Conservation (phyloP, 2,888 invertebrate species). For the Sisyra nigra region DNA sequence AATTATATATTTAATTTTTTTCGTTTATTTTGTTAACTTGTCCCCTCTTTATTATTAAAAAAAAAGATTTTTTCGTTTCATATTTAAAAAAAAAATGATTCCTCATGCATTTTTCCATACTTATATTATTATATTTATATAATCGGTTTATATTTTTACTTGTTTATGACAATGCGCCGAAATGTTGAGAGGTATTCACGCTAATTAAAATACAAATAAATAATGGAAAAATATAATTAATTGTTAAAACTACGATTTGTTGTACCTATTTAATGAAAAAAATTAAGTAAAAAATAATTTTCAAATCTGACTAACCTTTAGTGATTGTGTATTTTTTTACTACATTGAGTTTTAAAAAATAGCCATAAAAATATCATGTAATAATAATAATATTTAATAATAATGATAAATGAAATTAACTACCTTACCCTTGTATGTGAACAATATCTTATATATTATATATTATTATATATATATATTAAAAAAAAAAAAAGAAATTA, state of each 20-base stretch:
- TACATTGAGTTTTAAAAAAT: slow-evolving; percentile 4
- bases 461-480: not conserved
- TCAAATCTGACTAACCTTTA: too few relatives aligned
- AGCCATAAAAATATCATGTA: slow-evolving; percentile 5
- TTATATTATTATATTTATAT: not conserved
- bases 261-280: too few relatives aligned
- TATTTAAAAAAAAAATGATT: not conserved
- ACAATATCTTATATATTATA: not conserved
- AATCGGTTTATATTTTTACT: too few relatives aligned
- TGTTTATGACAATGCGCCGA: too few relatives aligned
- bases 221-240: too few relatives aligned
- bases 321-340: too few relatives aligned
- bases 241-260: too few relatives aligned
- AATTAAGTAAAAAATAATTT: too few relatives aligned
- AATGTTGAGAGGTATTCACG: too few relatives aligned
- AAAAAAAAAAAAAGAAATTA: not conserved
- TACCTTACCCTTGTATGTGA: slow-evolving; percentile 4
- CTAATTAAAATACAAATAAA: too few relatives aligned
- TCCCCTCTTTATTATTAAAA: slow-evolving; percentile 5
- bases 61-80: not conserved
- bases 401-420: not conserved
- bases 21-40: slow-evolving; percentile 1
- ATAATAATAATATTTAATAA: not conserved
- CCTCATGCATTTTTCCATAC: slow-evolving; percentile 4
- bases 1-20: not conserved